phyloP scores from a whole-genome alignment of 2,797 vertebrate species.

The Microctenopoma stevenorrisi region DNA sequence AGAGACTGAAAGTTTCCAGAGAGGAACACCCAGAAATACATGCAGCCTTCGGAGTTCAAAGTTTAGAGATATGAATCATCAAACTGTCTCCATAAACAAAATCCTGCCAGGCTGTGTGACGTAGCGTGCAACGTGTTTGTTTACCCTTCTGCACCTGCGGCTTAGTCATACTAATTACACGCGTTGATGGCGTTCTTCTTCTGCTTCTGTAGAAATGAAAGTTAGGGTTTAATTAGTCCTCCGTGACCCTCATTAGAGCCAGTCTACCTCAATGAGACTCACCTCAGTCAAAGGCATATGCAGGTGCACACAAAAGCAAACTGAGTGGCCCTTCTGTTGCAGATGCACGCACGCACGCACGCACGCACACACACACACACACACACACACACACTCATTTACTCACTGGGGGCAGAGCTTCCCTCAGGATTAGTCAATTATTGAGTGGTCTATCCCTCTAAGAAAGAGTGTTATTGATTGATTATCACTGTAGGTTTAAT shows the following conservation, averaged over 20 bases:
- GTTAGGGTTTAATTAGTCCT: slow-evolving; percentile 69
- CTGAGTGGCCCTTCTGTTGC: background rate
- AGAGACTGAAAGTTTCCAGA: background rate
- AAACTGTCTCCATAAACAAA: slow-evolving; percentile 5
- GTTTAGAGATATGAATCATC: slow-evolving; percentile 5
- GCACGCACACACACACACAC: slow-evolving; percentile 1
- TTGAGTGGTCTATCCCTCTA: slow-evolving; percentile 92
- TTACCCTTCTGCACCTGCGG: slow-evolving; percentile 65
- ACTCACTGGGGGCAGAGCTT: slow-evolving; percentile 69
- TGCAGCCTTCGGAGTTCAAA: background rate
- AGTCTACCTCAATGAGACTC: slow-evolving; percentile 54
- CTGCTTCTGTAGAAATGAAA: slow-evolving; percentile 48
- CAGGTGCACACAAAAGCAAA: slow-evolving; percentile 62
- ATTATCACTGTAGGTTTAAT: slow-evolving; percentile 90
- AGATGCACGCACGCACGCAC: slow-evolving; percentile 1
- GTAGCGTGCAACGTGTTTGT: slow-evolving; percentile 35
- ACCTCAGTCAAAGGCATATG: slow-evolving; percentile 56
- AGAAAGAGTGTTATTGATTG: slow-evolving; percentile 92
- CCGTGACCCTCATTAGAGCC: slow-evolving; percentile 66
- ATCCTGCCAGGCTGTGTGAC: slow-evolving; percentile 10
- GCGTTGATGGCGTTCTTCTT: slow-evolving; percentile 35
- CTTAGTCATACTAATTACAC: slow-evolving; percentile 60
- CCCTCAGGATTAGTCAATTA: slow-evolving; percentile 92
- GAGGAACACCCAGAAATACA: background rate
- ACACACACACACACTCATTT: background rate